Percentiles rank a stretch among this genome's conserved stretches.
These are phyloP conservation scores for Xenopus tropicalis DNA, from an alignment of 2,113 vertebrate genomes.

Conservation along the genomic window UCB_Xtro_10.0 CM004447.2:29471001-29471500, in stretches of 20 bases:
- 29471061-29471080: too few species aligned
- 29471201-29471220: conserved; percentile 5
- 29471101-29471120: background rate
- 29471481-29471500: too few species aligned
- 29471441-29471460: too few species aligned
- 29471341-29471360: conserved; percentile 3
- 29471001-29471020: too few species aligned
- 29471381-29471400: background rate
- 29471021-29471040: too few species aligned
- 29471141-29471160: conserved; percentile 13
- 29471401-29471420: background rate
- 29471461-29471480: too few species aligned
- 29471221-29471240: conserved; percentile 1
- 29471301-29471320: background rate
- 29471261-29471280: background rate
- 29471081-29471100: too few species aligned
- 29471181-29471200: background rate
- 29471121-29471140: conserved; percentile 21
- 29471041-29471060: too few species aligned
- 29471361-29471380: background rate
- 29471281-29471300: conserved; percentile 16
- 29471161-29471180: conserved; percentile 22
- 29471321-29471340: background rate
- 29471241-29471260: conserved; percentile 7
- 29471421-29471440: background rate